Base-by-base conservation (phyloP, 1,140 invertebrate genomes). In the Drosophila willistoni region DNA sequence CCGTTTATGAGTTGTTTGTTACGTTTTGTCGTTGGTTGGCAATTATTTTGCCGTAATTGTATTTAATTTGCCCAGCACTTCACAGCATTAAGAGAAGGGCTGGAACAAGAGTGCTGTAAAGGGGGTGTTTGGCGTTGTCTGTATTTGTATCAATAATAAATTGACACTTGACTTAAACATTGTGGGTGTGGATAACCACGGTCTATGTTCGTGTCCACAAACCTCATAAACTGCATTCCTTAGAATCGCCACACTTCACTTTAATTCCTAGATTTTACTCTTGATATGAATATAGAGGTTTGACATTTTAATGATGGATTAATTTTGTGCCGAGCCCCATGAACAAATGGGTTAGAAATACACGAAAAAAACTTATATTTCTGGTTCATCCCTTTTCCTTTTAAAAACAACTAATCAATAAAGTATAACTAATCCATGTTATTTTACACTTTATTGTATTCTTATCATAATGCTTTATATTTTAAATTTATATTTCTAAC, bases 31-130 rank as follows among this genome's bases (percentile, higher is more conserved):
- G 42, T 59, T 44, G 51, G 56, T 34, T 12, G 57, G 72, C 73
- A 75, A 75, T 75, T 75, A 75, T 75, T 75, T 75, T 75, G 72
- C 73, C 73, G 68, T 75, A 75, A 75, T 75, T 75, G 72, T 75
- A 63, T 75, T 75, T 75, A 57, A 75, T 75, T 67, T 75, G 57
- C 57, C 42, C 3, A 14, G 44, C 14, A 55, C 56, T 42, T 51
- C n/a, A 44, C 14, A 14, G 42, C n/a, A 14, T 7, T 5, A 5
- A 19, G 42, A 19, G 42, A 51, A 51, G 44, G 17, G 44, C 44
- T 17, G 44, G 7, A 42, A 33, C 56, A 12, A 19, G 71, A 39
- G 36, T 10, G 36, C 10, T 13, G 36, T 3, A 36, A 12, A 12
- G 64, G 71, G 64, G 36, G 64, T 13, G 7, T 6, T 34, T 33